phyloP scores from a whole-genome alignment of 2,797 vertebrate species.

The Triplophysa yarkandensis region DNA sequence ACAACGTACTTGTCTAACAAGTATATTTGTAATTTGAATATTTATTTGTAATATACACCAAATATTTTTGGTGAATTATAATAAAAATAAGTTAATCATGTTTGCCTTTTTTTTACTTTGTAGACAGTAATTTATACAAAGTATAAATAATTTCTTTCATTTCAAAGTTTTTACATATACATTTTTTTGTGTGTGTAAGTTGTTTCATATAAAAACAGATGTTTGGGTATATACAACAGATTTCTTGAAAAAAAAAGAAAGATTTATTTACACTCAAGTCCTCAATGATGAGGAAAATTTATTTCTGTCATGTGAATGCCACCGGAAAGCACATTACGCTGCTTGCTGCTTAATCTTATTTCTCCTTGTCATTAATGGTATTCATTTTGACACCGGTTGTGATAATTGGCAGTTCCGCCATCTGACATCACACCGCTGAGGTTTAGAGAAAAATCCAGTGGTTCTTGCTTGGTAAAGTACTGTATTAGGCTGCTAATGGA shows the following conservation, averaged over 20 bases:
- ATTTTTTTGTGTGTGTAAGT: too few relatives aligned
- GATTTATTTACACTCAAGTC: constrained; percentile 28
- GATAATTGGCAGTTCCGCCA: constrained; percentile 47
- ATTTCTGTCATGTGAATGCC: constrained; percentile 35
- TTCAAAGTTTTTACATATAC: too few relatives aligned
- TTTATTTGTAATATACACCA: too few relatives aligned
- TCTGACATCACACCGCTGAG: constrained; percentile 39
- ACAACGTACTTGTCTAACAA: too few relatives aligned
- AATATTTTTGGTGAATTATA: too few relatives aligned
- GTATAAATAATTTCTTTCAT: too few relatives aligned
- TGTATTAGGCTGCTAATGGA: constrained; percentile 32
- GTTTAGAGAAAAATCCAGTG: constrained; percentile 41
- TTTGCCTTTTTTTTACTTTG: too few relatives aligned
- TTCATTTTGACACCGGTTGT: constrained; percentile 47
- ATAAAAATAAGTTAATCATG: too few relatives aligned
- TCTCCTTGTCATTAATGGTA: constrained; percentile 48
- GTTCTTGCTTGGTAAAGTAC: background rate
- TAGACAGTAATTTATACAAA: too few relatives aligned
- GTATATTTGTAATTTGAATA: too few relatives aligned
- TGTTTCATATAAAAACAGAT: too few relatives aligned
- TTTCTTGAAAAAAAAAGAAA: constrained; percentile 16
- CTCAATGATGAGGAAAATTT: constrained; percentile 31
- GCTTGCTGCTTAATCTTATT: constrained; percentile 46
- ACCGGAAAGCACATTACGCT: constrained; percentile 27
- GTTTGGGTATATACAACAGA: background rate